A percentile compares a stretch with the other conserved stretches of the same genome.
These are phyloP conservation scores for Pogonocichla stellata DNA, from an alignment of 2,113 vertebrate species.

Conservation along the genomic window DNA sequence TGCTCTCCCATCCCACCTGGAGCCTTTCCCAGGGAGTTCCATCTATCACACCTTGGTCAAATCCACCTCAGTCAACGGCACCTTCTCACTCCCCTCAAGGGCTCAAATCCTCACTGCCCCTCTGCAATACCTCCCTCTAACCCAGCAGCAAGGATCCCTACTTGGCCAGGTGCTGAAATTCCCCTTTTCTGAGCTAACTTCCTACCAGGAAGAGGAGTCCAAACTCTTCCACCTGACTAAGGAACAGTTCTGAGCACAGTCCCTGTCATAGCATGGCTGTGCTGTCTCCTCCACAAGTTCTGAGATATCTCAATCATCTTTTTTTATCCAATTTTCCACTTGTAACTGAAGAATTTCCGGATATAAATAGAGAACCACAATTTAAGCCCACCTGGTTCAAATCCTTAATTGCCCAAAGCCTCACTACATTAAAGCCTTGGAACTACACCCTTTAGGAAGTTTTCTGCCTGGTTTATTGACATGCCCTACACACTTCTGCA, in stretches of 20 bases:
- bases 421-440: neutral
- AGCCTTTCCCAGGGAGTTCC: fast-evolving
- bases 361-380: neutral
- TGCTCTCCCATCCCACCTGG: neutral
- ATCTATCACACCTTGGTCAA: fast-evolving
- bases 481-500: fast-evolving
- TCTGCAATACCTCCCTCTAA: neutral
- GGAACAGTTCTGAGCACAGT: neutral
- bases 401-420: neutral
- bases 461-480: neutral
- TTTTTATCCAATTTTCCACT: neutral
- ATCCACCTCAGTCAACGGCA: fast-evolving
- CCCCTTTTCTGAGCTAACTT: neutral
- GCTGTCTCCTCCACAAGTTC: neutral
- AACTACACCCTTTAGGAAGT: neutral
- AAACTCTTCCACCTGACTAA: neutral
- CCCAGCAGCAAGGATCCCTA: neutral
- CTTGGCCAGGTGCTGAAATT: neutral
- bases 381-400: neutral
- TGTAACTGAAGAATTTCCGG: neutral
- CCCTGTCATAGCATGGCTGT: neutral
- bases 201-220: neutral
- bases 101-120: neutral
- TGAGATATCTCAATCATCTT: neutral
- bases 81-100: neutral